Evolutionary conservation across 1,140 invertebrate genomes (phyloP).

Genomic region (Rhopalosiphum padi): DNA sequence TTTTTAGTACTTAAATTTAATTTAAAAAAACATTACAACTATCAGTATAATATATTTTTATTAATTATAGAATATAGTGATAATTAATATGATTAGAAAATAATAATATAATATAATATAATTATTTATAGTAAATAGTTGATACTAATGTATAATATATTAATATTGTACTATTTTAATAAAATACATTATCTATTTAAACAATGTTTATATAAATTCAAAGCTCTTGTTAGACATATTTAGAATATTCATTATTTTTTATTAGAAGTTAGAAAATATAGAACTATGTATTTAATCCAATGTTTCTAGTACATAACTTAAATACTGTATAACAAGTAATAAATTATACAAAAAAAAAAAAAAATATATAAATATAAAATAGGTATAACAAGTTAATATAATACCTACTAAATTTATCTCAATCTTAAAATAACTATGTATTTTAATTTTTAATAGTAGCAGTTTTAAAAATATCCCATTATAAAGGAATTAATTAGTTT

Average conservation of each 20-base stretch:
- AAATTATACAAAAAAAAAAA: not conserved
- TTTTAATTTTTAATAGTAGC: not conserved
- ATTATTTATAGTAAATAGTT: not conserved
- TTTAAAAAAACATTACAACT: not conserved
- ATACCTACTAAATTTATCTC: not conserved
- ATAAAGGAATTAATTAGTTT: constrained; percentile 50
- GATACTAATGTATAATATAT: not conserved
- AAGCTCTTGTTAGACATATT: not conserved
- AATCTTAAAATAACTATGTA: not conserved
- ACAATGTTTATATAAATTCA: not conserved
- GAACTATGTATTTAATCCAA: not conserved
- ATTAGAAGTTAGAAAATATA: not conserved
- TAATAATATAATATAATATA: too few species aligned
- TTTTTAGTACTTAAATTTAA: too few species aligned
- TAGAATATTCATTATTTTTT: not conserved
- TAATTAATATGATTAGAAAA: not conserved
- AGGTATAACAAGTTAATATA: too few species aligned
- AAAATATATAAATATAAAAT: too few species aligned
- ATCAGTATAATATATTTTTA: not conserved
- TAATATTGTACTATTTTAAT: not conserved
- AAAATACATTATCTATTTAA: not conserved
- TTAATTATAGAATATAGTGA: not conserved
- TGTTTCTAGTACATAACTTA: not conserved
- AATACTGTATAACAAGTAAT: not conserved
- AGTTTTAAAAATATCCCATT: constrained; percentile 46